Evolutionary conservation across 2,888 invertebrate species (phyloP).

Genomic region (Erebia epiphron): DNA sequence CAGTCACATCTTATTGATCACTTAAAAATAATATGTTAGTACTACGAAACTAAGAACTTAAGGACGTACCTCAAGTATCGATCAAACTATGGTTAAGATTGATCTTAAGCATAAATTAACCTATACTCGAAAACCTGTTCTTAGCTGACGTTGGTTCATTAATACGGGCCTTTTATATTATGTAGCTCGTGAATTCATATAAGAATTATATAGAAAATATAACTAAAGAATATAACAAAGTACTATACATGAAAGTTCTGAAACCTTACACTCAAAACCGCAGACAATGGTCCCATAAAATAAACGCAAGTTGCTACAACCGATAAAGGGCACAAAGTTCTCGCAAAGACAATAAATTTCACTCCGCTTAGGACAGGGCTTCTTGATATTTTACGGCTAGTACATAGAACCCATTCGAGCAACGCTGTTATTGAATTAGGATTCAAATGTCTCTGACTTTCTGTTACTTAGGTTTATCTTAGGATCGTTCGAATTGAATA

Average conservation of each 20-base stretch:
- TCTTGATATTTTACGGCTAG: constrained; percentile 5
- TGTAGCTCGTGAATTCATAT: too few relatives aligned
- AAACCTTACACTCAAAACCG: background rate
- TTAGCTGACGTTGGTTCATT: too few relatives aligned
- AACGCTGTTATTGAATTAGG: background rate
- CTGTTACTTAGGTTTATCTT: background rate
- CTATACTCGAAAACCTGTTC: too few relatives aligned
- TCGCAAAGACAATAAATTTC: constrained; percentile 12
- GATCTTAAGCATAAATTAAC: too few relatives aligned
- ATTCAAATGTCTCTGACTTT: background rate
- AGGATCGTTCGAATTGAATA: background rate
- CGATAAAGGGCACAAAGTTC: constrained; percentile 15
- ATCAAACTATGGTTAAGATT: too few relatives aligned
- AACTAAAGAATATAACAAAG: too few relatives aligned
- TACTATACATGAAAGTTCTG: constrained; percentile 7
- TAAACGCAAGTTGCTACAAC: constrained; percentile 11
- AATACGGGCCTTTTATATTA: too few relatives aligned
- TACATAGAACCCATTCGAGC: background rate
- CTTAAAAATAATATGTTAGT: too few relatives aligned
- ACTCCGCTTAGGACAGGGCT: background rate
- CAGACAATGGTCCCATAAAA: constrained; percentile 12
- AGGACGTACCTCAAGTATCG: too few relatives aligned
- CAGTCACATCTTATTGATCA: too few relatives aligned
- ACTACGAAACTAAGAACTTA: too few relatives aligned
- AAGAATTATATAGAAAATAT: too few relatives aligned